Evolutionary conservation across 2,113 vertebrate genomes (phyloP), one percentile per base, ranked within the genome.

Genomic region (Apodemus sylvaticus): DNA sequence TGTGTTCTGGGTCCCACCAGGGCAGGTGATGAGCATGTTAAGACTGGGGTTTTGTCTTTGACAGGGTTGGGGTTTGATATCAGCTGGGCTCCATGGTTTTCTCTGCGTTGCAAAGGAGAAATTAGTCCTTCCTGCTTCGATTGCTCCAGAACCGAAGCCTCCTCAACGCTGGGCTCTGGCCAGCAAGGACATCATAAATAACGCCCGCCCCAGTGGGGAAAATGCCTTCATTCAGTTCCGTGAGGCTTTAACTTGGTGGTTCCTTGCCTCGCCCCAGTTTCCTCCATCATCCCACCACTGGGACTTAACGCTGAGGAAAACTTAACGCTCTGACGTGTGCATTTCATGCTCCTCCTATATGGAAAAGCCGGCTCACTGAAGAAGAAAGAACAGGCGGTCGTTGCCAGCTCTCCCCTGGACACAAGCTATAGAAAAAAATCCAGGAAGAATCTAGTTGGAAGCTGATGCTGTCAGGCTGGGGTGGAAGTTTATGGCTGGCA

Each of bases 261-360:
- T 89, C 97, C 90, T 92, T 97, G 96, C 97, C 90, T 97, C 97
- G 96, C 94, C 89, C 89, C 31, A 53, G 90, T 96, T 95, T 94
- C 89, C 97, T 95, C 96, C 95, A 95, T 94, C 87, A 48, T 58
- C 90, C 92, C 68, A 86, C 91, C 91, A 68, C 31, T 53, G 77
- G 92, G 96, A 77, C 95, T 39, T 39, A 83, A 86, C 66, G 86
- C 93, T 82, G 97, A 97, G 91, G 96, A 97, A 95, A 98, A 94
- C 86, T 96, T 94, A 93, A 94, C 85, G 81, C 94, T 94, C 95
- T 95, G 45, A 73, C 93, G 89, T 74, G 92, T 64, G 81, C 78
- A 70, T 87, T 94, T 96, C 95, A 95, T 96, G 96, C 78, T 86
- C 94, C 82, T 97, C 95, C 96, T 97, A 22, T 53, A 68, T 95